Evolutionary conservation across 2,113 vertebrate genomes (phyloP).

Genomic region (Phaetusa simplex): DNA sequence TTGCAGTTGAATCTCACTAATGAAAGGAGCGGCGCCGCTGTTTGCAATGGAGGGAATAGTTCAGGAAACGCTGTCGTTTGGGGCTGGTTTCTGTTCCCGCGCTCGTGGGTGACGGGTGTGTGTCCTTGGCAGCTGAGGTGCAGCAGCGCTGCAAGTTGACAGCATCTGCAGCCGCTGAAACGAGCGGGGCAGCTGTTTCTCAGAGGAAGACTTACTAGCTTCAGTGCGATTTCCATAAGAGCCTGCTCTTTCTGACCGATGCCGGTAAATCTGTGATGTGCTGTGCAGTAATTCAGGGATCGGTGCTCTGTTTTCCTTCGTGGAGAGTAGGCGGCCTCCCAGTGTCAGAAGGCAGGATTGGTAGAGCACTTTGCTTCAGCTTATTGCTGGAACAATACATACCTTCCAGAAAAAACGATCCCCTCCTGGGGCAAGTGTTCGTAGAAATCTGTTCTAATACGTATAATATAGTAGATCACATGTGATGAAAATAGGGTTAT

Average conservation of each 20-base stretch:
- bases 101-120: fast-evolving
- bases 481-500: background rate
- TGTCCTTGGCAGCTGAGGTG: background rate
- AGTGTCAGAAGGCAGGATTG: background rate
- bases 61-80: background rate
- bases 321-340: background rate
- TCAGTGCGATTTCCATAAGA: background rate
- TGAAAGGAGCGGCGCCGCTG: background rate
- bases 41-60: background rate
- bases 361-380: background rate
- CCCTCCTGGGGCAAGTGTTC: background rate
- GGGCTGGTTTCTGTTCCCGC: background rate
- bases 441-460: background rate
- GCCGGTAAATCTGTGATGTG: background rate
- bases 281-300: background rate
- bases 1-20: background rate
- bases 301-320: background rate
- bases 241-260: background rate
- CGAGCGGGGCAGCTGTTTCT: background rate
- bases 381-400: background rate
- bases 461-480: background rate
- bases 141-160: background rate
- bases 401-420: background rate
- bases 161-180: background rate
- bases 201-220: background rate